These are phyloP conservation scores for Hyperoodon ampullatus DNA, from an alignment of 2,113 vertebrate species.

Conservation along the genomic window DNA sequence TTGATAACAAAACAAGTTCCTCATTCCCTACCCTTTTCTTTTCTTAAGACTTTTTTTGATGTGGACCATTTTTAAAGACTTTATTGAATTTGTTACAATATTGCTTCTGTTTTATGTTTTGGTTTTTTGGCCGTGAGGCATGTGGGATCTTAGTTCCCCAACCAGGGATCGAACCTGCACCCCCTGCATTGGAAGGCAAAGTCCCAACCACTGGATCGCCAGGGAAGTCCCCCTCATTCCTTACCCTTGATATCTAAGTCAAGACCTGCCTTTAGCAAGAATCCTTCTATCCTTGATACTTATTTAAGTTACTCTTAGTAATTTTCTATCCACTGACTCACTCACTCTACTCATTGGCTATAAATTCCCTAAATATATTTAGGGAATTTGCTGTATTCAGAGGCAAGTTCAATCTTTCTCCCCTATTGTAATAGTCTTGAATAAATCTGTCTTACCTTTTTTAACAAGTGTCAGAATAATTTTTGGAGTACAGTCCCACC, in stretches of 20 bases:
- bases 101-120: no score
- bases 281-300: background rate
- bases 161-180: accelerated
- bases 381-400: background rate
- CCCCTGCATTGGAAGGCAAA: no score
- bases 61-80: no score
- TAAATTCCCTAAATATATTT: background rate
- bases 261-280: background rate
- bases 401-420: background rate
- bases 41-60: no score
- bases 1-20: background rate
- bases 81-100: no score
- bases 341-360: background rate
- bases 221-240: background rate
- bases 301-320: background rate
- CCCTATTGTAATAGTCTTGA: background rate
- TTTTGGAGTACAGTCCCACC: background rate
- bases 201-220: no score
- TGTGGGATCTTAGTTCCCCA: no score
- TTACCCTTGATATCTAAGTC: background rate
- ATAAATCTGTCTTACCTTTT: background rate
- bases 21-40: background rate
- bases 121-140: accelerated
- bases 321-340: background rate
- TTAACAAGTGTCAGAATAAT: background rate